Percentiles rank a stretch among this genome's conserved stretches.
Evolutionary conservation across 2,888 invertebrate genomes (phyloP).

Genomic region (Melinaea menophilus): DNA sequence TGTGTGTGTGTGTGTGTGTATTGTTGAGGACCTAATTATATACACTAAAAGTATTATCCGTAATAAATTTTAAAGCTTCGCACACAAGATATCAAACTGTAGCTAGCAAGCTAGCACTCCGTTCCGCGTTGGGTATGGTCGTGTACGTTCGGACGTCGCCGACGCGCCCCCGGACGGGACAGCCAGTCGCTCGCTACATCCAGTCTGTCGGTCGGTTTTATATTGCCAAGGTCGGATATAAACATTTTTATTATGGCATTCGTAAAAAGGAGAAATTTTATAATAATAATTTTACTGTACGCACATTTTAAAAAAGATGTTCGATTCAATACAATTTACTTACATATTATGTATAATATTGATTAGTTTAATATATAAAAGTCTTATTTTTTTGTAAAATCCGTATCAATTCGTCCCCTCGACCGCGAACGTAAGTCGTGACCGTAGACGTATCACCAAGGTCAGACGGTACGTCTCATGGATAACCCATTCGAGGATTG

Average conservation of each 20-base stretch:
- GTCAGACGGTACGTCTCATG: conserved; percentile 22
- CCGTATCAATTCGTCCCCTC: conserved; percentile 12
- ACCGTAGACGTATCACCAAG: conserved; percentile 24
- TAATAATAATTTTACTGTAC: no score
- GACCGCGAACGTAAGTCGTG: conserved; percentile 22
- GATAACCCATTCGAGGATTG: conserved; percentile 8
- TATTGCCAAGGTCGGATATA: conserved; percentile 12
- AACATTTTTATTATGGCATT: not conserved
- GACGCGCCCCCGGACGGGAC: conserved; percentile 11
- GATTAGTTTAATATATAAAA: not conserved
- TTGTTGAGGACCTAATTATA: not conserved
- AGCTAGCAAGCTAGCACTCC: conserved; percentile 5
- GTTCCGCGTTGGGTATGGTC: conserved; percentile 21
- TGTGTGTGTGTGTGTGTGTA: not conserved
- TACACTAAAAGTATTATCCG: no score
- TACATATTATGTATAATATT: no score
- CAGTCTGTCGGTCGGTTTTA: not conserved
- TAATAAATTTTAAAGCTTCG: no score
- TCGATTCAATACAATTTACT: no score
- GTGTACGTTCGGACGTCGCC: conserved; percentile 12
- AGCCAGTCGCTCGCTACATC: not conserved
- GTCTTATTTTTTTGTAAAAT: conserved; percentile 8
- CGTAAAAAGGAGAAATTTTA: no score
- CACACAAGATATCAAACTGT: not conserved
- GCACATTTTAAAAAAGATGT: no score